Conservation (phyloP, 2,888 invertebrate genomes). For the Entomobrya multifasciata region DNA sequence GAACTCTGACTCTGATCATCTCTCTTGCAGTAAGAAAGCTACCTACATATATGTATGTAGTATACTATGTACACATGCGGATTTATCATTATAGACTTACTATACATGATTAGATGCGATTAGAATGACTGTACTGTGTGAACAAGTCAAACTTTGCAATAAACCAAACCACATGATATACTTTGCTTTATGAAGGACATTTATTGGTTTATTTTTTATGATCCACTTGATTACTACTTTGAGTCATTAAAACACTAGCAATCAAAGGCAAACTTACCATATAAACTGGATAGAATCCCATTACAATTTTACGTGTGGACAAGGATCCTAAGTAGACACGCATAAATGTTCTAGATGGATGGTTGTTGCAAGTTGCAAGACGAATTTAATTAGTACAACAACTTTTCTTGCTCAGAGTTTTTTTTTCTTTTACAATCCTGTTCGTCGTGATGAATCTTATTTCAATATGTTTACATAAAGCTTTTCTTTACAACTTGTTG, state of each 20-base stretch:
- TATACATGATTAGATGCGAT: no score
- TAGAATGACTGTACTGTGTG: no score
- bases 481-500: constrained; percentile 54
- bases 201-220: constrained; percentile 57
- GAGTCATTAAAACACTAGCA: constrained; percentile 54
- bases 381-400: constrained; percentile 55
- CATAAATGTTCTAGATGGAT: background rate
- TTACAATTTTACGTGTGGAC: constrained; percentile 34
- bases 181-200: constrained; percentile 46
- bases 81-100: no score
- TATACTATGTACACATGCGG: no score
- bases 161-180: no score
- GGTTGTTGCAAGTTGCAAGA: background rate
- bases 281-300: constrained; percentile 21
- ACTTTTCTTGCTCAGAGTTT: background rate
- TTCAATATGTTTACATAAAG: background rate
- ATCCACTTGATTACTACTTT: constrained; percentile 60
- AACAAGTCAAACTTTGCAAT: no score
- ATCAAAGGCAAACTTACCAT: constrained; percentile 53
- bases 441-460: constrained; percentile 16
- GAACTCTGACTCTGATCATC: no score
- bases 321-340: background rate
- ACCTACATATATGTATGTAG: no score
- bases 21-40: background rate
- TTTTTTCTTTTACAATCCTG: background rate